Evolutionary conservation across 2,113 vertebrate genomes (phyloP), one percentile per base, ranked within the genome.

Genomic region (Rostratula benghalensis): DNA sequence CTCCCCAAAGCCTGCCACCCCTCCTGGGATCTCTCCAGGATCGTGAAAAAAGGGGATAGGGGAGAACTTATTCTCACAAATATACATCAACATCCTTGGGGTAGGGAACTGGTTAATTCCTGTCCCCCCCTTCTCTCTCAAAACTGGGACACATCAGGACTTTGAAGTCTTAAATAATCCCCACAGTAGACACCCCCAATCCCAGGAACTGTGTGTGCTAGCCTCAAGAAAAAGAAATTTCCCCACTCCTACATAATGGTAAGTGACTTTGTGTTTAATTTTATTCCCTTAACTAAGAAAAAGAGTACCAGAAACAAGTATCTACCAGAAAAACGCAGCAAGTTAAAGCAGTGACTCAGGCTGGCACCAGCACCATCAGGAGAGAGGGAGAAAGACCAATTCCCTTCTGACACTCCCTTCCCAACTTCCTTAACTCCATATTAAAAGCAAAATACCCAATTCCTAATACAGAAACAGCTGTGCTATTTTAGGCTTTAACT

Each of bases 151-250:
- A 88, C 51, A 83, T 41, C 46, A 92, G 53, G 79, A 83, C 79
- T 95, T 94, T 93, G 92, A 94, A 96, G 92, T 90, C 82, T 92
- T 83, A 83, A 91, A 57, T 63, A 96, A 91, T 59, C 37, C 71
- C 85, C 90, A 69, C 63, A 87, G 67, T 7, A 93, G 70, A 69
- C 63, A 89, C 37, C 74, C 79, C 39, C 90, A 86, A 31, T 92
- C 68, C 79, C 92, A 93, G 54, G 87, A 94, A 90, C 76, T 20
- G 19, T n/a, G 28, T 53, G 79, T 0, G 0, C 82, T 39, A 77
- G 82, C 63, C 94, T 71, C 51, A 54, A 90, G 15, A 93, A 53
- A 60, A 76, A 83, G 33, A 85, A 25, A 89, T 89, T 84, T 68
- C 65, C 83, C 61, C 81, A 71, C 89, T 94, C 89, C 91, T 89